A percentile compares a stretch with the other conserved stretches of the same genome.
Conservation (phyloP, 2,113 vertebrate species). For the Lagopus muta region DNA sequence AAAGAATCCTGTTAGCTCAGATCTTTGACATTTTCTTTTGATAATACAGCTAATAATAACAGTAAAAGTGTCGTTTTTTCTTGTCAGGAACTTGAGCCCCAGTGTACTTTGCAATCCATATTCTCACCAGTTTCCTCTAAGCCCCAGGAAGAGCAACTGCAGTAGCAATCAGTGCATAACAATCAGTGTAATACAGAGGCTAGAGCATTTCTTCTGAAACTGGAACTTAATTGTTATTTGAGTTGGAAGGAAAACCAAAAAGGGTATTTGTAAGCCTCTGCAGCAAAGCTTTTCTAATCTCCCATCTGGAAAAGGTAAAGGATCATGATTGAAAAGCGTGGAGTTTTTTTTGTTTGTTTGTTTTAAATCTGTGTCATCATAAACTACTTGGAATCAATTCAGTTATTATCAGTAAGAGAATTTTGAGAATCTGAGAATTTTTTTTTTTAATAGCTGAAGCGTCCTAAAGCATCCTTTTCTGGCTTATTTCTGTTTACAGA, state of each 20-base stretch:
- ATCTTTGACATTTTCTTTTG: neutral
- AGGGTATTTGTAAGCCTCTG: neutral
- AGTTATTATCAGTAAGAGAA: neutral
- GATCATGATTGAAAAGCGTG: neutral
- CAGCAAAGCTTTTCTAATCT: neutral
- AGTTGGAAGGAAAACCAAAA: conserved; percentile 1
- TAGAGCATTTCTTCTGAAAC: neutral
- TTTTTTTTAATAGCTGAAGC: neutral
- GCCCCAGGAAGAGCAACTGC: neutral
- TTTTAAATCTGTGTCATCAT: neutral
- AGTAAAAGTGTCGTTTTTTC: neutral
- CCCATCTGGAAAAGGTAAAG: neutral
- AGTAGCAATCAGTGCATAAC: neutral
- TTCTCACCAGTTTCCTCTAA: neutral
- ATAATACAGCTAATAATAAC: neutral
- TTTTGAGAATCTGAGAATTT: too few species aligned
- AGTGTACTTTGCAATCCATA: neutral
- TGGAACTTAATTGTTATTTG: neutral
- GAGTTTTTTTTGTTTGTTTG: neutral
- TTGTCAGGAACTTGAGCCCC: neutral
- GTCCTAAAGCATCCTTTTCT: neutral
- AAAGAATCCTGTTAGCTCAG: neutral
- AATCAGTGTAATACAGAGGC: neutral
- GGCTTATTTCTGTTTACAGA: neutral
- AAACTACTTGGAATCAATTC: neutral